Base-by-base conservation (phyloP, 2,797 vertebrate species). In the Arctocebus calabarensis region DNA sequence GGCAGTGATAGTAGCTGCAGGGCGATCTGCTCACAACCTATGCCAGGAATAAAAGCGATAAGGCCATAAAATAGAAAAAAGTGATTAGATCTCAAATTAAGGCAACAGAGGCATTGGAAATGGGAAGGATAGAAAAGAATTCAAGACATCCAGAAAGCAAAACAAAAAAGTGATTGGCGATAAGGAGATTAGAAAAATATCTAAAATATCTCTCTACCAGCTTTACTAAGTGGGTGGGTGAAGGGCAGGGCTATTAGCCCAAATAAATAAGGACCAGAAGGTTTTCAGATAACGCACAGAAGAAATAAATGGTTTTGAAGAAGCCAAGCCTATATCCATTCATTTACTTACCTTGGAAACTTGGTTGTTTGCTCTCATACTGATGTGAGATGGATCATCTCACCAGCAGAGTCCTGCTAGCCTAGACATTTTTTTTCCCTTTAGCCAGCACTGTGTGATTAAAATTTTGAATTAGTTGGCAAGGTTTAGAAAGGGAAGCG, bases 401-500 rank as follows among this genome's bases (percentile, higher is more conserved):
- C 45, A 64, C 61, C 25, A 16, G 62, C 34, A 29, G 8, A 34
- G 40, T 59, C 29, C 45, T 73, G 43, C 37, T 57, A 45, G 29
- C 17, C 23, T 20, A 57, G 52, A 66, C 0, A 45, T 82, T 25
- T 57, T 77, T 78, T 61, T 87, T 82, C 68, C 43, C 61, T 78
- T 94, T 73, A 94, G 34, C 40, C 40, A 82, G 71, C 22, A 52
- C 37, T 89, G 8, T 64, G 29, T 62, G 43, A 70, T 95, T 93
- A 61, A 66, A 88, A 62, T 59, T 71, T 93, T 77, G 37, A 92
- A 91, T 90, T 79, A 77, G 74, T 88, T 88, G 66, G 52, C 89
- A 81, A 93, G 73, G 70, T 77, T 89, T 92, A 81, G 95, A 94
- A 84, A 94, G 77, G 71, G 71, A 5, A 37, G 23, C 93, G 16